Conservation (phyloP, 2,888 invertebrate genomes). For the Blastobasis adustella region DNA sequence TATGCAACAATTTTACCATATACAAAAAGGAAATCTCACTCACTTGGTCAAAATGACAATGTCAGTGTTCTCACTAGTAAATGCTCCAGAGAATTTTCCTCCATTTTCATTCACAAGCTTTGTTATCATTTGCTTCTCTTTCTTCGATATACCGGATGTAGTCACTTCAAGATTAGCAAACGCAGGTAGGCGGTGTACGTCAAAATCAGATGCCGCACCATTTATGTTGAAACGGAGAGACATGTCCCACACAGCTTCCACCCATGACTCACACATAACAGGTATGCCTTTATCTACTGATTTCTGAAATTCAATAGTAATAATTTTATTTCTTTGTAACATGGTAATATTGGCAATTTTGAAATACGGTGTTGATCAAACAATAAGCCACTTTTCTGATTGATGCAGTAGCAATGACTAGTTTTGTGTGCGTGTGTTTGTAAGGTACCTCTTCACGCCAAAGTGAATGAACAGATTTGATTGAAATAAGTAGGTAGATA, state of each 20-base stretch:
- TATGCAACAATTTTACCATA: too few species aligned
- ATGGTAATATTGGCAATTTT: too few species aligned
- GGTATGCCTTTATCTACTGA: conserved; percentile 80
- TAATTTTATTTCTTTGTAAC: neutral
- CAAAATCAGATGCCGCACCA: conserved; percentile 79
- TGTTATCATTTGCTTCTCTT: conserved; percentile 78
- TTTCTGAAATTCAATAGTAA: conserved; percentile 59
- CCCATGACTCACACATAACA: conserved; percentile 86
- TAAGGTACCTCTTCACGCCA: too few species aligned
- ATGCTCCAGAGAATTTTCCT: conserved; percentile 73
- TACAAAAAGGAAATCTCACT: conserved; percentile 24
- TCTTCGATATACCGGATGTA: conserved; percentile 81
- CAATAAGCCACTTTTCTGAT: too few species aligned
- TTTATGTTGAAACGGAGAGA: conserved; percentile 77
- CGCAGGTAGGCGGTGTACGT: conserved; percentile 74
- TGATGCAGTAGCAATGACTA: too few species aligned
- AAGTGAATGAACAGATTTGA: too few species aligned
- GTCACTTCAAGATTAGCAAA: conserved; percentile 87
- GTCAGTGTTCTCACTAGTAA: conserved; percentile 69
- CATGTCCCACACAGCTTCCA: conserved; percentile 85
- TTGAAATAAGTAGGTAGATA: too few species aligned
- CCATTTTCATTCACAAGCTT: conserved; percentile 84
- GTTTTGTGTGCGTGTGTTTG: too few species aligned
- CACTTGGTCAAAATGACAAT: conserved; percentile 73
- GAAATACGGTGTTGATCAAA: too few species aligned